A percentile compares a stretch with the other conserved stretches of the same genome.
These are phyloP conservation scores for Sinelater perroti DNA, from an alignment of 2,888 invertebrate species.

Conservation along the genomic window DNA sequence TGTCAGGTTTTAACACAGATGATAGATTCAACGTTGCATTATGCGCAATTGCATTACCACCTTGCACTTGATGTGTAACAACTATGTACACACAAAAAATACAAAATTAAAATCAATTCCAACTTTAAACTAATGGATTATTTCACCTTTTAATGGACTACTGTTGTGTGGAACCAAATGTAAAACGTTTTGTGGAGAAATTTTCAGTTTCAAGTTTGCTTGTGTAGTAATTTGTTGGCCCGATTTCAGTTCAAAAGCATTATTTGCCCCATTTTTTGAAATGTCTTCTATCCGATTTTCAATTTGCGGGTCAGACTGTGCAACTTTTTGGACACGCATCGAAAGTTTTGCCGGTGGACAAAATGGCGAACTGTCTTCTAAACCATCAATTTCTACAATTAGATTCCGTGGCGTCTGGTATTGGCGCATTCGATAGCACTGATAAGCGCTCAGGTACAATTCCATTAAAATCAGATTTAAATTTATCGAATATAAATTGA, in stretches of 20 bases:
- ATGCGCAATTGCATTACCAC: constrained; percentile 42
- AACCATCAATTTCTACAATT: constrained; percentile 64
- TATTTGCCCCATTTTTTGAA: neutral
- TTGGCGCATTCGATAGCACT: constrained; percentile 82
- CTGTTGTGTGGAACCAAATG: constrained; percentile 65
- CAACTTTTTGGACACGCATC: constrained; percentile 48
- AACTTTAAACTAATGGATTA: too few relatives aligned
- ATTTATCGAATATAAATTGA: constrained; percentile 72
- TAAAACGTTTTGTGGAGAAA: constrained; percentile 60
- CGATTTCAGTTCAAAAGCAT: constrained; percentile 17
- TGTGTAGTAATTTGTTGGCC: constrained; percentile 26
- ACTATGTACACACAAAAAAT: neutral
- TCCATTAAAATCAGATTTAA: constrained; percentile 73
- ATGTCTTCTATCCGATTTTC: neutral
- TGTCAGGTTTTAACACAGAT: constrained; percentile 56
- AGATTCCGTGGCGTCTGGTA: constrained; percentile 75
- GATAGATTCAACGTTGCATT: constrained; percentile 51
- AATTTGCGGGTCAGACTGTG: constrained; percentile 39
- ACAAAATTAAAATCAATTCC: too few relatives aligned
- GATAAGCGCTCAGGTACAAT: constrained; percentile 77
- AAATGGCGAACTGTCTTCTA: constrained; percentile 68
- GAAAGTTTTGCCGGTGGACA: constrained; percentile 66
- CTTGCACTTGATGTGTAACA: constrained; percentile 29
- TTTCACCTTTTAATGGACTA: constrained; percentile 65
- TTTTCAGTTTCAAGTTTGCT: constrained; percentile 52